A percentile compares a stretch with the other conserved stretches of the same genome.
phyloP scores from a whole-genome alignment of 1,140 invertebrate species.

The Cataglyphis hispanica region DNA sequence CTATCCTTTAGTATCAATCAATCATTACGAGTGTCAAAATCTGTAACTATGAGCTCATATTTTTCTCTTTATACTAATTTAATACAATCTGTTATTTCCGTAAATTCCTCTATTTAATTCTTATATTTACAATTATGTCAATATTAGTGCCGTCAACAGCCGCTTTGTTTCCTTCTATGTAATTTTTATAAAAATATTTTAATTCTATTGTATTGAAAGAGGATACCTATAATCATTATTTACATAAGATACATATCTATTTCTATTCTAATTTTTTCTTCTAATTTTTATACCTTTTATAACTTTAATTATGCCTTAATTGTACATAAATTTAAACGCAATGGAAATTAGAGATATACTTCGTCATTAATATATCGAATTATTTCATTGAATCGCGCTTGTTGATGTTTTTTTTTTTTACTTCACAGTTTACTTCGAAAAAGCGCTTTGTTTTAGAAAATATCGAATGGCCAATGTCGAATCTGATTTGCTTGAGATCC shows the following conservation, averaged over 20 bases:
- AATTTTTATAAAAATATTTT: not conserved
- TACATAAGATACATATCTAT: not conserved
- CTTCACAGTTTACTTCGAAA: not conserved
- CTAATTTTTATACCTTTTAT: not conserved
- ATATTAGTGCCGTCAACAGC: not conserved
- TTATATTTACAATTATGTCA: not conserved
- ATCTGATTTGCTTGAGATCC: not conserved
- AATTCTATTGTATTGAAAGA: not conserved
- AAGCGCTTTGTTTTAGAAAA: not conserved
- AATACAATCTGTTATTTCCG: not conserved
- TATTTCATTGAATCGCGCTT: not conserved
- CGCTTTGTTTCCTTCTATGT: not conserved
- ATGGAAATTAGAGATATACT: slow-evolving; percentile 13
- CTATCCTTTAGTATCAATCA: not conserved
- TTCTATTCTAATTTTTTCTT: not conserved
- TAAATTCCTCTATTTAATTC: too few species aligned
- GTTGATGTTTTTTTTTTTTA: not conserved
- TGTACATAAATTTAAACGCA: not conserved
- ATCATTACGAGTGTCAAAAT: not conserved
- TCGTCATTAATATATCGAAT: not conserved
- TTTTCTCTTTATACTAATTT: not conserved
- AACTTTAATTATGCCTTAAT: not conserved
- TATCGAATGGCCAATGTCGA: not conserved
- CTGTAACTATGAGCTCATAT: not conserved
- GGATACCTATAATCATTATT: not conserved